Evolutionary conservation across 1,140 invertebrate genomes (phyloP), one percentile per base, ranked within the genome.

Genomic region (Drosophila ficusphila): DNA sequence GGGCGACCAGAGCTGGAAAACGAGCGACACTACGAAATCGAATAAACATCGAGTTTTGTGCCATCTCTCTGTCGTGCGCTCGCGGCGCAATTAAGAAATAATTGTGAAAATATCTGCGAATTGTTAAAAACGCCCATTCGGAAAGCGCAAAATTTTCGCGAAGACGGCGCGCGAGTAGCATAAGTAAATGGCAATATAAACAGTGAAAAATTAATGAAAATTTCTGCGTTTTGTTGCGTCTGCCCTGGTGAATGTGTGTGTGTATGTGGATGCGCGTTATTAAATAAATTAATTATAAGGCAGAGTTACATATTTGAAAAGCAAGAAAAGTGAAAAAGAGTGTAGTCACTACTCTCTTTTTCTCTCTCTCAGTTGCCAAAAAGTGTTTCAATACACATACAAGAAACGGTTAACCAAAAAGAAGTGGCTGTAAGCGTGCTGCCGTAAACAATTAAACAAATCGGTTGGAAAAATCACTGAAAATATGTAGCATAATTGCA

Each of bases 401-500:
- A 27, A 49, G 29, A 69, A 38, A n/a, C n/a, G n/a, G n/a, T n/a
- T n/a, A n/a, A n/a, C n/a, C 12, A 34, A 44, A 53, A 41, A 42
- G 14, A 58, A 75, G 48, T 23, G 62, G 27, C 49, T 33, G 18
- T 25, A 29, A n/a, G 47, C 41, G 16, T 53, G 61, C 61, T 33
- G 49, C 74, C 47, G 71, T 52, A 58, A 60, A 65, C 58, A 67
- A 52, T 64, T 58, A 42, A 38, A 29, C 25, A 51, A 41, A 36
- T 31, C 27, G 29, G 12, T 49, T 21, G 62, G 34, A 16, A 76
- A 60, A 67, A 62, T 69, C 33, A 25, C 49, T 68, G 49, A 58
- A 77, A 82, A 74, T 52, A 47, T 57, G 44, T 71, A 76, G 53
- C 38, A 38, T 42, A 25, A 11, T 7, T 52, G 64, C 64, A 68